Base-by-base conservation (phyloP, 2,888 invertebrate genomes). In the Ichneumon xanthorius region DNA sequence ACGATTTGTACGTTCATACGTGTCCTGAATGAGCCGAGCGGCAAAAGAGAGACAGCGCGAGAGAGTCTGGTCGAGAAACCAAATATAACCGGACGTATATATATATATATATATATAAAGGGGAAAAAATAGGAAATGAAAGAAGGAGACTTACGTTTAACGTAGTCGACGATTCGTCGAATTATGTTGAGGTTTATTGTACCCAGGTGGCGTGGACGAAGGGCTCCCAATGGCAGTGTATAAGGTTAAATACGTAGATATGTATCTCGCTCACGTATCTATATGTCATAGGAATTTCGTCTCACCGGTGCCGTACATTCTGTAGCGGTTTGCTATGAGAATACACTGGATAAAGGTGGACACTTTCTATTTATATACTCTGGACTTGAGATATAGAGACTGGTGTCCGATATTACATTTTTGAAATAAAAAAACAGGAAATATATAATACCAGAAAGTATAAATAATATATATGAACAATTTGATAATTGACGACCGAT, bases 1-100 rank as follows among this genome's bases (percentile, higher is more conserved):
- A 88, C 89, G 87, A 89, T 91, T 89, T 87, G 89, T 89, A 90
- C 88, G 87, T 89, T 84, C 88, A 88, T 86, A 91, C 90, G 88
- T 89, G 88, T 88, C 82, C 88, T 86, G 89, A 89, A 90, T 88
- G 87, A 86, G 83, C 81, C 86, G 88, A 55, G 30, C 40, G 40
- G 70, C 53, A 75, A n/a, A 71, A 55, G 53, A 22, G 53, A 55
- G 53, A 55, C 6, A 9, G 19, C 2, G 7, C 9, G 53, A 55
- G 45, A 48, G 45, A 86, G 87, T 90, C 88, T 87, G 87, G 88
- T 88, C 71, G 65, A 37, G 55, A 50, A 72, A 61, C 61, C 58
- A 68, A 77, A 73, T 68, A 73, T 50, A 65, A 63, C 33, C 50
- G 76, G 72, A 61, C 53, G 37, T 70, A 65, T 26, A 26, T 26